Conservation (phyloP, 2,113 vertebrate genomes). For the Ammodytes marinus region DNA sequence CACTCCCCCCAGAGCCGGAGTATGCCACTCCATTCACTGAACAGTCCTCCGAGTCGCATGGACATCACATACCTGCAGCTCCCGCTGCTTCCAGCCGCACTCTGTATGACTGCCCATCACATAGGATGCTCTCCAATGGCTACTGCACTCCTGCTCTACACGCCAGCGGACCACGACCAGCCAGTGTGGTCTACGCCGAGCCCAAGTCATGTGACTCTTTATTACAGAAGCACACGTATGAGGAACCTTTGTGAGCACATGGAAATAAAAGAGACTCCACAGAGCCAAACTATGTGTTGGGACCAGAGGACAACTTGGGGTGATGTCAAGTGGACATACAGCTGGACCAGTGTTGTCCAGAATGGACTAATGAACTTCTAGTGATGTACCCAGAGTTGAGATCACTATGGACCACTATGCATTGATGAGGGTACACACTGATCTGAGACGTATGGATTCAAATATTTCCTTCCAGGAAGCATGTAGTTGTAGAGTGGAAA, state of each 20-base stretch:
- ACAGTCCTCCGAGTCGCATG: conserved; percentile 53
- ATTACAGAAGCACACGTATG: conserved; percentile 75
- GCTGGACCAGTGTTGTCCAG: conserved; percentile 39
- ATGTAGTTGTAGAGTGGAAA: conserved; percentile 6
- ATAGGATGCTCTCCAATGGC: conserved; percentile 71
- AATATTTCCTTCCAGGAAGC: conserved; percentile 42
- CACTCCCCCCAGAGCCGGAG: conserved; percentile 87
- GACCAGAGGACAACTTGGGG: conserved; percentile 12
- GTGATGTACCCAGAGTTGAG: conserved; percentile 8
- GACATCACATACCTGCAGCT: conserved; percentile 8
- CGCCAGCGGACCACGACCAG: conserved; percentile 13
- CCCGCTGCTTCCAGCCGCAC: conserved; percentile 10
- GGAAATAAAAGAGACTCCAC: conserved; percentile 8
- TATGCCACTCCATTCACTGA: conserved; percentile 89
- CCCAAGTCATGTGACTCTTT: conserved; percentile 63
- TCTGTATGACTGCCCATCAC: conserved; percentile 84
- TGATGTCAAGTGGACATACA: conserved; percentile 35
- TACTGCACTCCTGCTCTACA: conserved; percentile 78
- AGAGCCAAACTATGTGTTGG: conserved; percentile 13
- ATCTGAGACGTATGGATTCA: conserved; percentile 28
- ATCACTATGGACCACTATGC: conserved; percentile 23
- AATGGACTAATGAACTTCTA: conserved; percentile 24
- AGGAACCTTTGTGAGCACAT: conserved; percentile 78
- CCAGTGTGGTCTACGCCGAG: conserved; percentile 64
- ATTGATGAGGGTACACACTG: conserved; percentile 12